Evolutionary conservation across 37 sponge, comb jelly and placozoan genomes (phyloP).

Genomic region (Aphrocallistes beatrix): DNA sequence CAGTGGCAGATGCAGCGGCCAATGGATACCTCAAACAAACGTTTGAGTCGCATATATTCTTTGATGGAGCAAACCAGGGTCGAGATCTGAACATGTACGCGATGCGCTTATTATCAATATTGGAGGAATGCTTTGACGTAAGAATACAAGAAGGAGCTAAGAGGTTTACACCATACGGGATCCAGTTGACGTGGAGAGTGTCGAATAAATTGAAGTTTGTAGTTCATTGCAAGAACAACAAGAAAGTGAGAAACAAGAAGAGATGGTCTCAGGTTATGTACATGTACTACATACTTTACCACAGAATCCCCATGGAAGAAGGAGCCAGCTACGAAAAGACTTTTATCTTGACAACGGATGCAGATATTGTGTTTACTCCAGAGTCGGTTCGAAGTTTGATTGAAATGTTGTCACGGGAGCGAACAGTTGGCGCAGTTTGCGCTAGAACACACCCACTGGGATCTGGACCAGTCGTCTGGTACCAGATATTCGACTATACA

Average conservation of each 20-base stretch:
- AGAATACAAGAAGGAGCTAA: conserved; percentile 25
- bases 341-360: conserved; percentile 85
- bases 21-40: neutral
- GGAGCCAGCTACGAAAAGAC: conserved; percentile 35
- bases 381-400: conserved; percentile 58
- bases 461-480: conserved; percentile 69
- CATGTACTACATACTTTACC: conserved; percentile 69
- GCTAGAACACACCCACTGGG: conserved; percentile 82
- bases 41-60: conserved; percentile 73
- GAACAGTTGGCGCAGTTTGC: conserved; percentile 63
- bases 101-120: conserved; percentile 51
- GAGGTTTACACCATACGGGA: conserved; percentile 57
- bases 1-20: conserved; percentile 31
- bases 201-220: conserved; percentile 36
- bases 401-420: conserved; percentile 54
- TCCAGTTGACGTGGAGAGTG: conserved; percentile 34
- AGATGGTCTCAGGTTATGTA: conserved; percentile 91
- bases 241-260: conserved; percentile 68
- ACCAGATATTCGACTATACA: conserved; percentile 78
- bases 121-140: conserved; percentile 41
- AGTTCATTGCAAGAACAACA: conserved; percentile 64
- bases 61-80: conserved; percentile 57
- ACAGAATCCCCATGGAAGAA: conserved; percentile 28
- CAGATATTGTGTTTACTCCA: conserved; percentile 68
- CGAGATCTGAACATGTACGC: conserved; percentile 45